Conservation (phyloP, 1,140 invertebrate genomes). For the Drosophila oshimai region DNA sequence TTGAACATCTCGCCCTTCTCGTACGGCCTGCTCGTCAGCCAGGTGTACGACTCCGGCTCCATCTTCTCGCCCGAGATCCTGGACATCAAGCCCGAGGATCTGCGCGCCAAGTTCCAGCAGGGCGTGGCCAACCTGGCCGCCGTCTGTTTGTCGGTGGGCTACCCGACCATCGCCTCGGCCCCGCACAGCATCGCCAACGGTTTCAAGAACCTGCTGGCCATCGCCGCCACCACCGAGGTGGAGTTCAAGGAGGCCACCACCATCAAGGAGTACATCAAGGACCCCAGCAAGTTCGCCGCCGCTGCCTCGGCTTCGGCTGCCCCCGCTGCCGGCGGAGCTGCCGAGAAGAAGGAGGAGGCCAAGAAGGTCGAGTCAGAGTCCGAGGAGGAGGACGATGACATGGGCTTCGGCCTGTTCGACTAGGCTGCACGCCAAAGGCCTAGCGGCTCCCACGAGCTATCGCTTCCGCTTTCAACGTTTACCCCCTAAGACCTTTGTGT, state of each 20-base stretch:
- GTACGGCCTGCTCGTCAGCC: slow-evolving; percentile 97
- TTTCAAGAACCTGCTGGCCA: slow-evolving; percentile 98
- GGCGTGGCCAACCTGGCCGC: slow-evolving; percentile 97
- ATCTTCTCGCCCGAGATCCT: slow-evolving; percentile 98
- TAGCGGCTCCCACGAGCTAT: neutral
- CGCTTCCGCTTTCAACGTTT: slow-evolving; percentile 39
- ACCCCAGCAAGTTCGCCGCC: slow-evolving; percentile 96
- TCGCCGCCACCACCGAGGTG: slow-evolving; percentile 97
- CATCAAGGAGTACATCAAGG: slow-evolving; percentile 96
- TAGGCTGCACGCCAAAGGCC: slow-evolving; percentile 84
- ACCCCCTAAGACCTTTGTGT: slow-evolving; percentile 29
- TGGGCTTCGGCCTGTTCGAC: slow-evolving; percentile 98
- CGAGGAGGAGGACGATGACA: slow-evolving; percentile 96
- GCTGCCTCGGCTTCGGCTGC: slow-evolving; percentile 86
- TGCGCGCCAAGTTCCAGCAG: slow-evolving; percentile 94
- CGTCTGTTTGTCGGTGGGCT: slow-evolving; percentile 96
- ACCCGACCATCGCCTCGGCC: slow-evolving; percentile 97
- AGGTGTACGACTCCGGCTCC: slow-evolving; percentile 99
- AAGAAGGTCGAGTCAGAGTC: slow-evolving; percentile 92
- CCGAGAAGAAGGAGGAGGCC: slow-evolving; percentile 87
- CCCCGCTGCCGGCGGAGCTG: slow-evolving; percentile 85
- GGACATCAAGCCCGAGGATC: slow-evolving; percentile 98
- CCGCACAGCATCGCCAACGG: slow-evolving; percentile 99
- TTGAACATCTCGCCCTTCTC: slow-evolving; percentile 99
- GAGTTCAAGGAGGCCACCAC: slow-evolving; percentile 96